Evolutionary conservation across 2,113 vertebrate species (phyloP).

Genomic region (Microtus richardsoni): DNA sequence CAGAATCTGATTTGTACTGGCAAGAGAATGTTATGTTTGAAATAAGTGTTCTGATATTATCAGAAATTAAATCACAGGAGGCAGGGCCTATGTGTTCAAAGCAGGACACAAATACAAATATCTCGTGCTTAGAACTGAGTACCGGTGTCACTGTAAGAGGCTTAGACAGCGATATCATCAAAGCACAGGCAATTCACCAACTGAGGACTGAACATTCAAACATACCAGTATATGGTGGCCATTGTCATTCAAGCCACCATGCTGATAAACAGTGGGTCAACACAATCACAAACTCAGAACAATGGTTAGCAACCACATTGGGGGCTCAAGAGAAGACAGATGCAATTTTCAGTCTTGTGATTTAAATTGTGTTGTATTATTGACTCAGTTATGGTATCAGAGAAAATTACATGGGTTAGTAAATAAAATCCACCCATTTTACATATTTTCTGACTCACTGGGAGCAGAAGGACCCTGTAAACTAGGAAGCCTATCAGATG

Average conservation of each 20-base stretch:
- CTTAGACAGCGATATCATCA: neutral
- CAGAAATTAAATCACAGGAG: neutral
- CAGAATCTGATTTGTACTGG: neutral
- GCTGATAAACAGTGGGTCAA: neutral
- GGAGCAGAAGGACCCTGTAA: neutral
- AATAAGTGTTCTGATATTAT: neutral
- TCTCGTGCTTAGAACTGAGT: neutral
- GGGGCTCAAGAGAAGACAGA: neutral
- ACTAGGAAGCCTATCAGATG: no score
- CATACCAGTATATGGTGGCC: neutral
- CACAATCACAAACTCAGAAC: neutral
- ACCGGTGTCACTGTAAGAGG: neutral
- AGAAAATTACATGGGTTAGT: neutral
- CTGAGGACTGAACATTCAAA: neutral
- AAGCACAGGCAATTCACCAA: neutral
- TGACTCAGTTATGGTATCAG: neutral
- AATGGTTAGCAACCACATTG: neutral
- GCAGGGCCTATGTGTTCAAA: neutral
- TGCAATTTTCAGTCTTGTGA: neutral
- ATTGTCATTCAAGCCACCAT: no score
- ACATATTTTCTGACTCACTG: neutral
- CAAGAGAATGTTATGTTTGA: neutral
- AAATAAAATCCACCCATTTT: neutral
- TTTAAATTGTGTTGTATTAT: neutral
- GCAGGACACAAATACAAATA: neutral